Evolutionary conservation across 2,113 vertebrate species (phyloP).

Genomic region (Dasyornis broadbenti): DNA sequence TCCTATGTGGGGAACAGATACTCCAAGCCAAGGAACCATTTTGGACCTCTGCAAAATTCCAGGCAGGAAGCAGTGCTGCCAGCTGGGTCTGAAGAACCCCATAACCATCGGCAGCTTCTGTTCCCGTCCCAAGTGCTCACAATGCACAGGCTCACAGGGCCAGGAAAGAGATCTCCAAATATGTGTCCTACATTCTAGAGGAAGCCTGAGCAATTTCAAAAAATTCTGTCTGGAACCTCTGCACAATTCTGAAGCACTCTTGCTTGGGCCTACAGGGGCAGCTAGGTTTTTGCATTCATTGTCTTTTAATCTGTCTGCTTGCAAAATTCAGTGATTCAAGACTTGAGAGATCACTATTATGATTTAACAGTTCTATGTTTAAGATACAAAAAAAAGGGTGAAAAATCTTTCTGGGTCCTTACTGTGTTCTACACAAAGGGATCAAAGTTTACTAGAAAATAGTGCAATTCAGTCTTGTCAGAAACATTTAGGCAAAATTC

Average conservation of each 20-base stretch:
- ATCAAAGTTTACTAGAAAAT: not conserved
- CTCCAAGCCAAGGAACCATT: not conserved
- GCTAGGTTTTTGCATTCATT: not conserved
- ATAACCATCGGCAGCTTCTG: not conserved
- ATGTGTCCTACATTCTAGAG: not conserved
- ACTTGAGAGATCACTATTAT: not conserved
- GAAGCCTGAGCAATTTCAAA: not conserved
- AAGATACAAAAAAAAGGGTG: not conserved
- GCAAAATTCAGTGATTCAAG: not conserved
- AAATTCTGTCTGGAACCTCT: not conserved
- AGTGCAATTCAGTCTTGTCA: not conserved
- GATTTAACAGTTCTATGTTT: not conserved
- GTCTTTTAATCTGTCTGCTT: not conserved
- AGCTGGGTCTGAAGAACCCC: not conserved
- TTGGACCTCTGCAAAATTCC: fast-evolving
- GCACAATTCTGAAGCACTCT: not conserved
- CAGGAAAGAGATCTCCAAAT: not conserved
- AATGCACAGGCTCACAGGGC: not conserved
- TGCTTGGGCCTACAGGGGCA: fast-evolving
- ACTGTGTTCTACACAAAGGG: not conserved
- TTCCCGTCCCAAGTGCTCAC: not conserved
- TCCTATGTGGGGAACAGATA: not conserved
- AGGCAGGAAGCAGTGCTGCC: not conserved
- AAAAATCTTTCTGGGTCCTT: not conserved
- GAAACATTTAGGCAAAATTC: not conserved